phyloP scores from a whole-genome alignment of 2,113 vertebrate species.

The Fulmarus glacialis region DNA sequence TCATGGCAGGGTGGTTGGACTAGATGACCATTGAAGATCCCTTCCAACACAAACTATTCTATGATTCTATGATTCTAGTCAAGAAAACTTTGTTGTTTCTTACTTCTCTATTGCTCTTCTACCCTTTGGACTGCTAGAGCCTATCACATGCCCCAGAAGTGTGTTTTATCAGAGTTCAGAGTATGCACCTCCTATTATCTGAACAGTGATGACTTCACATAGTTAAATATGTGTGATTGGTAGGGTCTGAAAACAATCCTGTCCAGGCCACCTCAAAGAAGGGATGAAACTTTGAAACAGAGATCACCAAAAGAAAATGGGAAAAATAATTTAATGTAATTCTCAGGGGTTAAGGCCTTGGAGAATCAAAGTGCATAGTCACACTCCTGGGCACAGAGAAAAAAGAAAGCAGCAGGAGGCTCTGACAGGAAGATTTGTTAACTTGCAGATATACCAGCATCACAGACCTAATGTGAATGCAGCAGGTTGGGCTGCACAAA shows the following conservation, averaged over 20 bases:
- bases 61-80: not conserved
- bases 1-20: not conserved
- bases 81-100: not conserved
- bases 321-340: not conserved
- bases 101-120: not conserved
- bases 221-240: not conserved
- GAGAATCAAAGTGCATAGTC: not conserved
- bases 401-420: not conserved
- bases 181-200: not conserved
- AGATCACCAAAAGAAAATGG: not conserved
- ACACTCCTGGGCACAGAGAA: not conserved
- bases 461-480: not conserved
- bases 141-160: not conserved
- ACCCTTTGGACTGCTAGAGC: not conserved
- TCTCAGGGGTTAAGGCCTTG: not conserved
- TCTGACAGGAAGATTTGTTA: not conserved
- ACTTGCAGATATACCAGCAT: not conserved
- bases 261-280: not conserved
- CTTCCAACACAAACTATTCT: not conserved
- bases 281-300: not conserved
- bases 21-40: not conserved
- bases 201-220: not conserved
- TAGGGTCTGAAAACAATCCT: not conserved
- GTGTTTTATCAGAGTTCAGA: not conserved
- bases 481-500: not conserved